Base-by-base conservation (phyloP, 1,140 invertebrate species). In the Atta cephalotes region DNA sequence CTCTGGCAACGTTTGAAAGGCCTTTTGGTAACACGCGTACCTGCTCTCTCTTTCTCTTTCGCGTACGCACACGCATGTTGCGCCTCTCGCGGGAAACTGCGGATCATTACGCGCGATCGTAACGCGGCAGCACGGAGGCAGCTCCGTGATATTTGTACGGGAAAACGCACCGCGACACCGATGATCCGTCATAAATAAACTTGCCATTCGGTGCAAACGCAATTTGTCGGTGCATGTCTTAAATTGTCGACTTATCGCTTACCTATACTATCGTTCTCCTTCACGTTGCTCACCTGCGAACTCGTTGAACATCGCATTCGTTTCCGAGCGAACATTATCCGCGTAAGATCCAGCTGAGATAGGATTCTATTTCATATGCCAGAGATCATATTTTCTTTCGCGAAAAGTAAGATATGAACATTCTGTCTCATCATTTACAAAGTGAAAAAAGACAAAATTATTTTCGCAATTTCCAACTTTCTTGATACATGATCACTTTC, bases 1-100 rank as follows among this genome's bases (percentile, higher is more conserved):
- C 77, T n/a, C 68, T 39, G 79, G 49, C 31, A 79, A 85, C 85
- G 77, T 74, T 81, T 21, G 87, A 87, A 82, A 74, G 87, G 87
- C 70, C 87, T 88, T 68, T 87, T 31, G 85, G 39, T 82, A 82
- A 87, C 12, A 39, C 58, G 51, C n/a, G 49, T 71, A 5, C 21
- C 21, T 28, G 35, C 31, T 45, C 35, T 25, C 31, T 68, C 65
- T 45, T n/a, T 68, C 35, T 39, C n/a, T 21, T 35, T 45, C 53
- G 18, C 53, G 56, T 21, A 3, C 31, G 45, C 39, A 18, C 51
- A 68, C 62, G 60, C 58, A n/a, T 25, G n/a, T 77, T 51, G 62
- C 65, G 3, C 39, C 51, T 87, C 71, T 60, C 86, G 45, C 51
- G 80, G 9, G 85, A 71, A 79, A 86, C 53, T 84, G 77, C 85